Base-by-base conservation (phyloP, 2,888 invertebrate species). In the Galeruca laticollis region DNA sequence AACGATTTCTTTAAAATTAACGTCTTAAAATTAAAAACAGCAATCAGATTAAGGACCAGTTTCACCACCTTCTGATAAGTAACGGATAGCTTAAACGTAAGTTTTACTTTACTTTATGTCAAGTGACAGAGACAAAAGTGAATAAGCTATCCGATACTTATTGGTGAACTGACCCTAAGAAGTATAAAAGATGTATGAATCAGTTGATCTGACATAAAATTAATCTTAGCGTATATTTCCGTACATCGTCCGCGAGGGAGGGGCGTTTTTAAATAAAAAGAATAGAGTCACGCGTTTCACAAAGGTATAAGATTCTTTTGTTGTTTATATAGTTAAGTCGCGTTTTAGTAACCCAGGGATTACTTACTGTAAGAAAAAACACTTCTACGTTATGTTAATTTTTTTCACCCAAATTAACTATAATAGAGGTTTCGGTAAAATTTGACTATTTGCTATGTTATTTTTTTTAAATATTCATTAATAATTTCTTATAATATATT, bases 171-270 rank as follows among this genome's bases (percentile, higher is more conserved):
- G 26, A 26, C 26, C 6, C 6, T 26, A 5, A 2, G 26, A 26
- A 26, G 6, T 37, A 37, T 40, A n/a, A 11, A n/a, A 47, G 18
- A 47, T 47, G 47, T 47, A 15, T 47, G 49, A 20, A 21, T 52
- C 11, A 57, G 56, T 57, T 57, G 56, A 57, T 57, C 33, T 57
- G 18, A 26, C 21, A 35, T 13, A 18, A 4, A 35, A 35, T 18
- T 15, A 57, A 31, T 33, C 56, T 64, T 57, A 56, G 71, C 60
- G 66, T 64, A 71, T 63, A 68, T 68, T 71, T 71, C 67, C 63
- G 69, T 60, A 35, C 15, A 60, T 71, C 60, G 63, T 71, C 68
- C 71, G 71, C 71, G 71, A 60, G 71, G 71, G 71, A 71, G 71
- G 71, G 70, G 67, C 70, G 70, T 70, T 68, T 60, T 49, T 59